Evolutionary conservation across 2,888 invertebrate species (phyloP).

Genomic region (Meloe dianella): DNA sequence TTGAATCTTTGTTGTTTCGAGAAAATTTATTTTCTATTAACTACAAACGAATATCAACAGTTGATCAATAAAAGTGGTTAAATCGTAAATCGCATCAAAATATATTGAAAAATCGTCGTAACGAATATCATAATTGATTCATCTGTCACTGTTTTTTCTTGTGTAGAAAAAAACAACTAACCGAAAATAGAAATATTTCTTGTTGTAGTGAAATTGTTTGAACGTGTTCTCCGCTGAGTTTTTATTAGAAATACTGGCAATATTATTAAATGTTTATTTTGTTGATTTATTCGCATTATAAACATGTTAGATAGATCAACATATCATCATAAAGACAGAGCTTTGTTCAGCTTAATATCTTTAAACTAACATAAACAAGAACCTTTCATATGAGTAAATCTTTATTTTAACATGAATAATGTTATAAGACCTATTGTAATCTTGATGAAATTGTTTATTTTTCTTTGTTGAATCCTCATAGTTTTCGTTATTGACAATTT

Average conservation of each 20-base stretch:
- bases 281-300: background rate
- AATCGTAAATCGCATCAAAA: too few relatives aligned
- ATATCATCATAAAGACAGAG: slow-evolving; percentile 4
- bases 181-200: too few relatives aligned
- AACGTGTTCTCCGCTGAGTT: background rate
- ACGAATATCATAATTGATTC: too few relatives aligned
- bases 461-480: background rate
- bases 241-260: background rate
- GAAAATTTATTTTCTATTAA: too few relatives aligned
- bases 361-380: background rate
- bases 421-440: background rate
- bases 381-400: background rate
- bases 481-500: background rate
- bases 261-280: background rate
- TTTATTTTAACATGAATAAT: background rate
- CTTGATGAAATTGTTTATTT: background rate
- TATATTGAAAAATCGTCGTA: too few relatives aligned
- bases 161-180: too few relatives aligned
- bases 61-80: too few relatives aligned
- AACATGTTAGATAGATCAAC: background rate
- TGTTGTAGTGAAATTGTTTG: too few relatives aligned
- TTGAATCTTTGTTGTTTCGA: too few relatives aligned
- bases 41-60: too few relatives aligned
- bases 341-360: background rate
- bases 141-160: too few relatives aligned